Conservation (phyloP, 2,888 invertebrate genomes). For the Drosophila emarginata region DNA sequence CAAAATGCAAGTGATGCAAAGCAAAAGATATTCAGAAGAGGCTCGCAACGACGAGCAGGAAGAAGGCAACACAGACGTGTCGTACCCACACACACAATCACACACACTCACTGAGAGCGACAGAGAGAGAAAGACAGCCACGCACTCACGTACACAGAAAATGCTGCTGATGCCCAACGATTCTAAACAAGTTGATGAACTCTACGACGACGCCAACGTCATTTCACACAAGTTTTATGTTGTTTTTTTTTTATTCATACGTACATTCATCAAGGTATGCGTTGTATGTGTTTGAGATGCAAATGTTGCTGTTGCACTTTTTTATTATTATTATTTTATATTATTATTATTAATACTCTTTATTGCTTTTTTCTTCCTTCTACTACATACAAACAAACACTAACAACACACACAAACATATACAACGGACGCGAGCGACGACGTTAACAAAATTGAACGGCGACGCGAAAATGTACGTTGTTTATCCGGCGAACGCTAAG, state of each 20-base stretch:
- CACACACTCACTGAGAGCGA: conserved; percentile 22
- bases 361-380: conserved; percentile 52
- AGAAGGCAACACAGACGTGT: conserved; percentile 34
- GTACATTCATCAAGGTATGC: conserved; percentile 39
- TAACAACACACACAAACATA: conserved; percentile 43
- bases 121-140: conserved; percentile 44
- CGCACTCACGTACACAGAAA: conserved; percentile 65
- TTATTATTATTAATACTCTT: conserved; percentile 48
- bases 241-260: conserved; percentile 29
- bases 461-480: conserved; percentile 61
- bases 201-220: conserved; percentile 54
- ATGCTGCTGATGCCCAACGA: conserved; percentile 32
- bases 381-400: conserved; percentile 43
- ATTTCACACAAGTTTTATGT: conserved; percentile 26
- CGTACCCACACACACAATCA: conserved; percentile 38
- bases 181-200: conserved; percentile 80
- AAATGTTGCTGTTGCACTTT: conserved; percentile 32
- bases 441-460: conserved; percentile 32
- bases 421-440: conserved; percentile 32
- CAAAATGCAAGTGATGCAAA: conserved; percentile 60
- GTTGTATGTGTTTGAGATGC: conserved; percentile 32
- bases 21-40: conserved; percentile 38
- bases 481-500: conserved; percentile 72
- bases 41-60: conserved; percentile 39
- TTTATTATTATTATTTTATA: conserved; percentile 38